phyloP scores from a whole-genome alignment of 2,113 vertebrate species.

The Colius striatus region DNA sequence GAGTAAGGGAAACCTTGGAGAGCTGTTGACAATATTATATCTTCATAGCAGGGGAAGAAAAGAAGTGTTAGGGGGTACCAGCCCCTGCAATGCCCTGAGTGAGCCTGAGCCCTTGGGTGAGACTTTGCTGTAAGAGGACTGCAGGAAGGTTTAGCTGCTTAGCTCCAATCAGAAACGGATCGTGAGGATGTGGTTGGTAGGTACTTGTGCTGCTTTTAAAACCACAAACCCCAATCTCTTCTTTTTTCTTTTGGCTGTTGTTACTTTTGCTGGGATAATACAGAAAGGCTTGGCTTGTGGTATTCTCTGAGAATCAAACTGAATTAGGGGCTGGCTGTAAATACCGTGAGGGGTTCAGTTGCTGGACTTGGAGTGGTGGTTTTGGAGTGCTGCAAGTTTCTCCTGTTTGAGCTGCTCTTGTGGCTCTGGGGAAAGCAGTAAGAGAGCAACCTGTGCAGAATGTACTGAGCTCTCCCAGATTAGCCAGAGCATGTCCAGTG shows the following conservation, averaged over 20 bases:
- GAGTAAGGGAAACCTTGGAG: neutral
- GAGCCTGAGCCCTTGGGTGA: neutral
- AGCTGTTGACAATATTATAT: fast-evolving
- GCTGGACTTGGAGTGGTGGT: neutral
- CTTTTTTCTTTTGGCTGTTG: neutral
- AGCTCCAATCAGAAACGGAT: neutral
- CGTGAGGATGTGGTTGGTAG: neutral
- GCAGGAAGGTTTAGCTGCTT: neutral
- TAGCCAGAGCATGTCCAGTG: neutral
- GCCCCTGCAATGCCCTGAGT: neutral
- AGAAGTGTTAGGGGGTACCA: neutral
- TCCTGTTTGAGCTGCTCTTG: neutral
- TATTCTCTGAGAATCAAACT: neutral
- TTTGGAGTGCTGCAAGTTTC: neutral
- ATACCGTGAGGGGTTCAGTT: neutral
- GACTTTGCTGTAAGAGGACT: neutral
- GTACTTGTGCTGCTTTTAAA: neutral
- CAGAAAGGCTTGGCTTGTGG: neutral
- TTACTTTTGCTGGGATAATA: neutral
- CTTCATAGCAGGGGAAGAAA: neutral
- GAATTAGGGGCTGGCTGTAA: neutral
- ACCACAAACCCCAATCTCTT: neutral
- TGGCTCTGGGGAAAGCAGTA: neutral
- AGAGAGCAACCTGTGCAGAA: neutral
- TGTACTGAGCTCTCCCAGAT: neutral